Conservation (phyloP, 2,888 invertebrate genomes). For the Ferrisia virgata region DNA sequence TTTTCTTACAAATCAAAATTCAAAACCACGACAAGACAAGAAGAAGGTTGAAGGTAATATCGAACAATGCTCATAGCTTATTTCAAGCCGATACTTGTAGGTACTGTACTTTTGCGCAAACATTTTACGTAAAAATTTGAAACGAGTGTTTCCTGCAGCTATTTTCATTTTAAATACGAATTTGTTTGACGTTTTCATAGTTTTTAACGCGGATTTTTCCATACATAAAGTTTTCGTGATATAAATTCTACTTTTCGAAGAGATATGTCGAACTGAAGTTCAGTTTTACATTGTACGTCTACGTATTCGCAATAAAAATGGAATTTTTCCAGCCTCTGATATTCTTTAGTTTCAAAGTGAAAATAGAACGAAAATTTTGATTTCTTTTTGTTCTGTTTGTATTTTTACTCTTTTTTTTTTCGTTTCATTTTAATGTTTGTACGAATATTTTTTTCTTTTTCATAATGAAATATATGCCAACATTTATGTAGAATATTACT, state of each 20-base stretch:
- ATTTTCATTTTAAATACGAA: neutral
- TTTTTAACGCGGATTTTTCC: neutral
- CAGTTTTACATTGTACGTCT: neutral
- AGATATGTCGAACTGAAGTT: neutral
- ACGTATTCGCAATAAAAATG: neutral
- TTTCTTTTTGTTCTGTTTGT: too few species aligned
- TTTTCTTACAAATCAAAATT: neutral
- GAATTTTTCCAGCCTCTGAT: neutral
- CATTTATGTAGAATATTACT: too few species aligned
- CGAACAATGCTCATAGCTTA: neutral
- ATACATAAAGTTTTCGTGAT: neutral
- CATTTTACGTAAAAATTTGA: neutral
- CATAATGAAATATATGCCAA: too few species aligned
- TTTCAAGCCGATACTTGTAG: neutral
- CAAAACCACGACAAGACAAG: neutral
- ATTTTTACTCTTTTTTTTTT: too few species aligned
- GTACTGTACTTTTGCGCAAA: neutral
- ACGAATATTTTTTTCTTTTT: too few species aligned
- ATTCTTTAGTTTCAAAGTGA: neutral
- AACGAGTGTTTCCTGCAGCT: neutral
- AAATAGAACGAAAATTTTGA: neutral
- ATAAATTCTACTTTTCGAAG: neutral
- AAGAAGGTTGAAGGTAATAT: neutral
- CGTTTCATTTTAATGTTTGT: too few species aligned
- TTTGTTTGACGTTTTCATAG: conserved; percentile 6